Percentiles rank a stretch among this genome's conserved stretches.
These are phyloP conservation scores for Tragelaphus imberbis DNA, from an alignment of 2,113 vertebrate genomes.

Conservation along the genomic window DNA sequence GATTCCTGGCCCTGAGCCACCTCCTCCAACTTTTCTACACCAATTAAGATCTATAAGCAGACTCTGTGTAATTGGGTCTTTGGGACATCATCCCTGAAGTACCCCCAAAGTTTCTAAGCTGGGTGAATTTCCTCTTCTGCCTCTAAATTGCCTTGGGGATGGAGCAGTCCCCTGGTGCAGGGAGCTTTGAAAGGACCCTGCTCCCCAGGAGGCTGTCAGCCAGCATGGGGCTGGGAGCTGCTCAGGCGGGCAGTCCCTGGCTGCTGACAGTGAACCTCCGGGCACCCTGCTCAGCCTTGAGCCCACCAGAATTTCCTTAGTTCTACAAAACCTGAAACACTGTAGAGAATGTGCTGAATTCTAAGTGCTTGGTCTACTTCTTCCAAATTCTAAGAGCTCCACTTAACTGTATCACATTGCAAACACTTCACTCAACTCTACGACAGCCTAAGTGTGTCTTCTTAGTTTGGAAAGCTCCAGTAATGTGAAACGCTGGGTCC, in stretches of 20 bases:
- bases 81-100: no score
- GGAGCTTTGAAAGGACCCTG: conserved; percentile 5
- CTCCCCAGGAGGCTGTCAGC: not conserved
- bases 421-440: not conserved
- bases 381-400: not conserved
- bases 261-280: not conserved
- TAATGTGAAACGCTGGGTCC: not conserved
- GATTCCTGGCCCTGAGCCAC: no score
- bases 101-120: conserved; percentile 33
- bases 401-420: not conserved
- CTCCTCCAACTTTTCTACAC: no score
- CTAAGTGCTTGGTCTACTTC: not conserved
- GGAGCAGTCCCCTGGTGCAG: not conserved
- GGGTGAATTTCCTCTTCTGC: not conserved
- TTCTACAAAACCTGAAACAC: not conserved
- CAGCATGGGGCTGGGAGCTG: not conserved
- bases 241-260: not conserved
- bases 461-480: not conserved
- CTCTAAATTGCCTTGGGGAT: conserved; percentile 5
- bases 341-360: not conserved
- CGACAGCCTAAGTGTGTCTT: not conserved
- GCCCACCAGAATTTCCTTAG: not conserved
- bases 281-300: not conserved
- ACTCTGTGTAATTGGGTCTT: no score
- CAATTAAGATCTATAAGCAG: no score